Conservation (phyloP, 2,888 invertebrate genomes). For the Melipona beecheii region DNA sequence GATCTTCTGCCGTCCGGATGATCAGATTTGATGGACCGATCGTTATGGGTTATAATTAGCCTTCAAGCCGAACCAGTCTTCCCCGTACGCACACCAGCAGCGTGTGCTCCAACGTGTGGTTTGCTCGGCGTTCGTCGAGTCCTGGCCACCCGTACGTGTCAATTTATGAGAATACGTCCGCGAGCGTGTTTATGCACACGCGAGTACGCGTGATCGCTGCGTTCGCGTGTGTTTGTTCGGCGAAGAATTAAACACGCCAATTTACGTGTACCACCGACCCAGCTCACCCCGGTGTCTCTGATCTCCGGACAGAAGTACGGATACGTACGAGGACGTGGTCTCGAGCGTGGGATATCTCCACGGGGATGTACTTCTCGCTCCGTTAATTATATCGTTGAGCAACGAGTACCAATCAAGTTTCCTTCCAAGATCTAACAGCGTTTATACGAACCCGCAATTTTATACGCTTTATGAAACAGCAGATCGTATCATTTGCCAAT, state of each 20-base stretch:
- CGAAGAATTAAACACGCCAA: conserved; percentile 45
- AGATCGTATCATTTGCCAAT: too few relatives aligned
- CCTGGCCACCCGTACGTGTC: conserved; percentile 40
- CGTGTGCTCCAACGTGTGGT: neutral
- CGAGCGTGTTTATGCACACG: conserved; percentile 53
- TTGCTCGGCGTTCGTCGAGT: neutral
- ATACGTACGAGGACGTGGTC: neutral
- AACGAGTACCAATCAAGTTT: neutral
- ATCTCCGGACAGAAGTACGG: neutral
- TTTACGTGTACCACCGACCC: conserved; percentile 32
- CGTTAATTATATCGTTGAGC: neutral
- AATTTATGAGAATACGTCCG: conserved; percentile 54
- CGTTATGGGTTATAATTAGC: conserved; percentile 82
- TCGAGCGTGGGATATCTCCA: conserved; percentile 4
- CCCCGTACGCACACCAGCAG: conserved; percentile 14
- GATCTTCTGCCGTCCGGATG: conserved; percentile 63
- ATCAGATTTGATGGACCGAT: conserved; percentile 82
- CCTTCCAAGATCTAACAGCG: neutral
- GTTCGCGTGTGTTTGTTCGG: conserved; percentile 35
- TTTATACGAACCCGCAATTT: neutral
- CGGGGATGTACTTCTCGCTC: neutral
- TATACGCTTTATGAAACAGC: too few relatives aligned
- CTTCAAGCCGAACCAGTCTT: conserved; percentile 72
- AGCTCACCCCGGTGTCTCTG: neutral
- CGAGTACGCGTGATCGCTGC: conserved; percentile 44